phyloP scores from a whole-genome alignment of 2,113 vertebrate species.

The Scomber scombrus region DNA sequence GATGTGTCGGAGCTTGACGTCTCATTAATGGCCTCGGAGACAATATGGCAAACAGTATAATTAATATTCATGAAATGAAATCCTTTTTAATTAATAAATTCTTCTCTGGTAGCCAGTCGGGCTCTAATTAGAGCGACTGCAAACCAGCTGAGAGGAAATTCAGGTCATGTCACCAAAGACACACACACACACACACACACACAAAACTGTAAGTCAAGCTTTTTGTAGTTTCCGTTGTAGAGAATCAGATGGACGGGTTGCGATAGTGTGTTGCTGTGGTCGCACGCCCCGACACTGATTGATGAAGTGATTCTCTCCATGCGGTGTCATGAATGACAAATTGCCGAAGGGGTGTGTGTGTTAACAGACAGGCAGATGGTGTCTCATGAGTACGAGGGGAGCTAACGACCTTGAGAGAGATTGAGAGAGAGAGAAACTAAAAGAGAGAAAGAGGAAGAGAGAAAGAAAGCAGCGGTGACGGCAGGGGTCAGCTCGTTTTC shows the following conservation, averaged over 20 bases:
- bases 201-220: neutral
- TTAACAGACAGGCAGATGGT: slow-evolving; percentile 47
- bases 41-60: too few species aligned
- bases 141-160: slow-evolving; percentile 29
- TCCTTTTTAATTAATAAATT: slow-evolving; percentile 40
- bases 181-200: neutral
- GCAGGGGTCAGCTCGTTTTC: slow-evolving; percentile 45
- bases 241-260: neutral
- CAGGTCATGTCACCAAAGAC: slow-evolving; percentile 25
- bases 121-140: slow-evolving; percentile 26
- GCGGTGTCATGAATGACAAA: slow-evolving; percentile 49
- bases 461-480: neutral
- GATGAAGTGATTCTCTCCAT: slow-evolving; percentile 41
- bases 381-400: slow-evolving; percentile 39
- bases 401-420: slow-evolving; percentile 48
- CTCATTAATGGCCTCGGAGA: too few species aligned
- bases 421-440: neutral
- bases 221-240: neutral
- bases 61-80: slow-evolving; percentile 10
- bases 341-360: neutral
- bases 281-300: slow-evolving; percentile 19
- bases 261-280: slow-evolving; percentile 18
- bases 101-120: slow-evolving; percentile 9
- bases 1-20: too few species aligned
- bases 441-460: neutral